phyloP scores from a whole-genome alignment of 2,113 vertebrate species.

The Limnothrissa miodon region DNA sequence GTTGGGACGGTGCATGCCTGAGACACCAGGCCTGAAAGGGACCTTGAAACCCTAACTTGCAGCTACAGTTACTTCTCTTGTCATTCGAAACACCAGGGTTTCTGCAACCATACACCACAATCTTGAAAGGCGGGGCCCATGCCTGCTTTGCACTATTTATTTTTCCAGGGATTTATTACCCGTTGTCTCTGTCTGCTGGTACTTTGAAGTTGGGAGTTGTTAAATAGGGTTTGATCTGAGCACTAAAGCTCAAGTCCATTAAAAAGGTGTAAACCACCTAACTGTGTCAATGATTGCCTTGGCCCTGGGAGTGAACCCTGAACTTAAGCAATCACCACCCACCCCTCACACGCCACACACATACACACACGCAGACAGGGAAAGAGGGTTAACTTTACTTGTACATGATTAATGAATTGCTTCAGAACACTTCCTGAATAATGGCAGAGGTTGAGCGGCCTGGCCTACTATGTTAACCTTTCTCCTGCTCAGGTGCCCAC shows the following conservation, averaged over 20 bases:
- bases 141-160: constrained; percentile 60
- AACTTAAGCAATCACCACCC: constrained; percentile 41
- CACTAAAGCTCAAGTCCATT: background rate
- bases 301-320: constrained; percentile 59
- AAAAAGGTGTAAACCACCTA: constrained; percentile 35
- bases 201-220: constrained; percentile 8
- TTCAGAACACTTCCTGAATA: constrained; percentile 60
- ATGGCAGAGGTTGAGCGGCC: constrained; percentile 48
- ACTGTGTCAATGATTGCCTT: constrained; percentile 60
- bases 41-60: constrained; percentile 53
- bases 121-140: constrained; percentile 42
- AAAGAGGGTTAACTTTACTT: constrained; percentile 51
- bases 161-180: constrained; percentile 60
- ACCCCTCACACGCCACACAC: background rate
- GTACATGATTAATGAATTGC: constrained; percentile 54
- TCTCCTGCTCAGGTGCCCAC: constrained; percentile 43
- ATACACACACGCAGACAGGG: background rate
- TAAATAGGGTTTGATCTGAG: background rate
- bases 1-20: constrained; percentile 14
- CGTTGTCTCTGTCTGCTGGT: constrained; percentile 19
- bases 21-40: constrained; percentile 38
- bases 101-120: constrained; percentile 38
- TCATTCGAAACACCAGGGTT: constrained; percentile 51
- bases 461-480: constrained; percentile 56
- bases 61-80: constrained; percentile 61